phyloP scores from a whole-genome alignment of 2,797 vertebrate genomes.

The Cossypha polioptera region DNA sequence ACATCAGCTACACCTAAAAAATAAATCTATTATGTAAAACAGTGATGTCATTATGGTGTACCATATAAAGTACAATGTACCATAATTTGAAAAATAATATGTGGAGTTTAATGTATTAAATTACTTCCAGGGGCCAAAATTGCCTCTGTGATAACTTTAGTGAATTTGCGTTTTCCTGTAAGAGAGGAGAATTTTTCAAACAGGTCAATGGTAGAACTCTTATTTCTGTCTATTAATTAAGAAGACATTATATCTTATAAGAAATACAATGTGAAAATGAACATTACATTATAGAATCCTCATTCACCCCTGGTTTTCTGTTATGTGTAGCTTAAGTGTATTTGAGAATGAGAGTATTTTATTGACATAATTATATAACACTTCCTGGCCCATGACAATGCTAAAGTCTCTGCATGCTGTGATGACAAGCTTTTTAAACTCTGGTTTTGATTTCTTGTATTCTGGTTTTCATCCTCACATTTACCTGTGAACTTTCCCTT shows the following conservation, averaged over 20 bases:
- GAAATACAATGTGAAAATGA: not conserved
- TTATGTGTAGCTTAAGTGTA: fast-evolving
- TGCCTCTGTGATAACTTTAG: not conserved
- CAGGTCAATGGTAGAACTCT: not conserved
- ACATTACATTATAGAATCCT: not conserved
- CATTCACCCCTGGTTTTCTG: not conserved
- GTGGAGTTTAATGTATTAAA: not conserved
- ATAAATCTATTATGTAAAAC: not conserved
- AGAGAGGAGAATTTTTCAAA: not conserved
- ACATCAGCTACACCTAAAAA: not conserved
- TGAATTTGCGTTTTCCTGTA: not conserved
- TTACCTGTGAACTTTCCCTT: not conserved
- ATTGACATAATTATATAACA: not conserved
- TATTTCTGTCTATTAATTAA: not conserved
- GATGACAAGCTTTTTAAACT: not conserved
- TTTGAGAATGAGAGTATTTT: not conserved
- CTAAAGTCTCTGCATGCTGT: not conserved
- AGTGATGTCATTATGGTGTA: not conserved
- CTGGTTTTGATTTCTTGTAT: not conserved
- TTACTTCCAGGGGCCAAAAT: not conserved
- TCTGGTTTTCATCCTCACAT: not conserved
- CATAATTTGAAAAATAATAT: not conserved
- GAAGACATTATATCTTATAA: not conserved
- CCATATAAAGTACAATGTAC: no score
- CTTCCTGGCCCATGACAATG: not conserved